phyloP scores from a whole-genome alignment of 2,888 invertebrate species.

The Galerucella nymphaeae region DNA sequence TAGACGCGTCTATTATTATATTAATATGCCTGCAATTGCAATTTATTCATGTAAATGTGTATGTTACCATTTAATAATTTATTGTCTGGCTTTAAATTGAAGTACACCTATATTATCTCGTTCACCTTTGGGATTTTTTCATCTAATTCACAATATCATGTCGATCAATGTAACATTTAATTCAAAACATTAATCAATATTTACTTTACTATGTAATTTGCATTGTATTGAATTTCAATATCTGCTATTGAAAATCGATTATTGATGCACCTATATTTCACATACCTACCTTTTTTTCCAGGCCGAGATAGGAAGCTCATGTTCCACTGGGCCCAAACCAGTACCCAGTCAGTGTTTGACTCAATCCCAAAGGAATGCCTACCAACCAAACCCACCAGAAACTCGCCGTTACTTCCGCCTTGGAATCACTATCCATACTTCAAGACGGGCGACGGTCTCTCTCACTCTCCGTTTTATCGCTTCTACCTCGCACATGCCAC shows the following conservation, averaged over 20 bases:
- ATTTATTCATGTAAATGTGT: slow-evolving; percentile 32
- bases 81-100: slow-evolving; percentile 18
- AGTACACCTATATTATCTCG: slow-evolving; percentile 26
- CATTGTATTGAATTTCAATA: slow-evolving; percentile 9
- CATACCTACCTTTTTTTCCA: neutral
- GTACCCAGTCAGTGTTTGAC: too few species aligned
- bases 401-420: too few species aligned
- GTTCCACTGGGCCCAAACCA: too few species aligned
- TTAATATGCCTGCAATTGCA: slow-evolving; percentile 35
- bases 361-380: too few species aligned
- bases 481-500: too few species aligned
- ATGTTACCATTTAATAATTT: slow-evolving; percentile 33
- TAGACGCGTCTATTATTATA: slow-evolving; percentile 34
- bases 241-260: neutral
- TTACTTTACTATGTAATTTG: slow-evolving; percentile 3
- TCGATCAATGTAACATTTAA: slow-evolving; percentile 18
- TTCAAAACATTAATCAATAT: slow-evolving; percentile 16
- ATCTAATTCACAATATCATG: slow-evolving; percentile 15
- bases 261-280: neutral
- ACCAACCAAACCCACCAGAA: too few species aligned
- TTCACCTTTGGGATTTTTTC: slow-evolving; percentile 34
- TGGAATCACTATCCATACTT: too few species aligned
- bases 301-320: too few species aligned
- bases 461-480: too few species aligned
- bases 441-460: too few species aligned